Evolutionary conservation across 2,888 invertebrate species (phyloP).

Genomic region (Steinernema hermaphroditum): DNA sequence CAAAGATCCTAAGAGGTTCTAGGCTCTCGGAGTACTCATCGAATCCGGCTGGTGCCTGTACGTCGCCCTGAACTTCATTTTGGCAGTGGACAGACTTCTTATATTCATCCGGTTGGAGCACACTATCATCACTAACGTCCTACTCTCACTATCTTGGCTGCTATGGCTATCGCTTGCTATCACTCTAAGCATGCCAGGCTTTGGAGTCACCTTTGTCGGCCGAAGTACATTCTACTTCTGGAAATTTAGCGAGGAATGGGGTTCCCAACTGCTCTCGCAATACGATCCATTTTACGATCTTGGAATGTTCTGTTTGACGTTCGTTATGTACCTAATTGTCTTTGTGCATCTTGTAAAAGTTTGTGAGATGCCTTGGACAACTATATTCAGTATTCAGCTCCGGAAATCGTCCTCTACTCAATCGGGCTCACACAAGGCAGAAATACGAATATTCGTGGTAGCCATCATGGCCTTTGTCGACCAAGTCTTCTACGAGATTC

Average conservation of each 20-base stretch:
- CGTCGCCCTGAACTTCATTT: background rate
- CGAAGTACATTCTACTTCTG: too few species aligned
- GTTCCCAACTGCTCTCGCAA: background rate
- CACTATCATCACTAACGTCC: background rate
- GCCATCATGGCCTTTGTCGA: background rate
- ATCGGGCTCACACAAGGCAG: too few species aligned
- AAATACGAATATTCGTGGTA: background rate
- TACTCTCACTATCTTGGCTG: background rate
- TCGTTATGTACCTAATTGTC: background rate
- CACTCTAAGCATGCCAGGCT: background rate
- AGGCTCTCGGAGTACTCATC: background rate
- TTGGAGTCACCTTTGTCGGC: background rate
- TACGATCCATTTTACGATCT: background rate
- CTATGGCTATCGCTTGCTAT: background rate
- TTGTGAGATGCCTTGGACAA: background rate
- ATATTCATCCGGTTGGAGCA: background rate
- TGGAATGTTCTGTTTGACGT: background rate
- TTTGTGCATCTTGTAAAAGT: background rate
- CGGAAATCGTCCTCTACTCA: too few species aligned
- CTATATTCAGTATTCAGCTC: too few species aligned
- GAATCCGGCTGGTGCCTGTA: constrained; percentile 9
- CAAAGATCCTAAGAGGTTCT: too few species aligned
- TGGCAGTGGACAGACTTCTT: background rate
- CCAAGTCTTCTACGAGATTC: background rate
- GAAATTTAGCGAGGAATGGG: background rate